phyloP scores from a whole-genome alignment of 2,113 vertebrate genomes.

The Lophius piscatorius region DNA sequence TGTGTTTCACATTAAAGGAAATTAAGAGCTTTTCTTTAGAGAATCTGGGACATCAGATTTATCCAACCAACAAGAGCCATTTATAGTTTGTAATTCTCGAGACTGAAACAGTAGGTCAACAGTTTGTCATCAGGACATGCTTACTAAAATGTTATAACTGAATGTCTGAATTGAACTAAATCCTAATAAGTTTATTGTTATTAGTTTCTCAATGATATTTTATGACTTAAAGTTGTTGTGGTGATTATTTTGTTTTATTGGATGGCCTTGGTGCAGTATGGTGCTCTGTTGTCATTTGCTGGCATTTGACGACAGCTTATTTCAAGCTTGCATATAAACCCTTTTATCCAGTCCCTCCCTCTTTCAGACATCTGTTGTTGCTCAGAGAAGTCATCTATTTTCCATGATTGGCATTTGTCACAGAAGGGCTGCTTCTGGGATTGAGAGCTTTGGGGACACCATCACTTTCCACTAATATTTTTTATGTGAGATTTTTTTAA shows the following conservation, averaged over 20 bases:
- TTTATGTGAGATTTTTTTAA: background rate
- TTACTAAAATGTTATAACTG: no score
- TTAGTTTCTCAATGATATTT: no score
- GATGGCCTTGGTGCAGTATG: slow-evolving; percentile 7
- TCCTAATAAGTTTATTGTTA: no score
- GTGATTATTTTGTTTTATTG: background rate
- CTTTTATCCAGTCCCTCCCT: slow-evolving; percentile 33
- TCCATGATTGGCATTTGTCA: slow-evolving; percentile 43
- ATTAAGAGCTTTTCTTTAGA: no score
- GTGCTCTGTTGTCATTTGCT: background rate
- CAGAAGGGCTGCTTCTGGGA: slow-evolving; percentile 36
- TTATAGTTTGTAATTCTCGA: no score
- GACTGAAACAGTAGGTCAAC: no score
- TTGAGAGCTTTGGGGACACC: slow-evolving; percentile 4
- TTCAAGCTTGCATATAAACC: slow-evolving; percentile 47
- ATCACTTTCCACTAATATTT: slow-evolving; percentile 14
- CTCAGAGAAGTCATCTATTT: slow-evolving; percentile 42
- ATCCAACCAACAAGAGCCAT: no score
- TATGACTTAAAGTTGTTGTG: no score
- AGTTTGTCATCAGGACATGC: no score
- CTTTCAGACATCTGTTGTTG: slow-evolving; percentile 39
- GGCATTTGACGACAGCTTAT: slow-evolving; percentile 32
- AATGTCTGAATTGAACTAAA: no score
- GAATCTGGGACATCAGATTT: no score
- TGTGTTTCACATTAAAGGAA: no score